These are phyloP conservation scores for Lepidiolamprologus cunningtoni DNA, from an alignment of 2,113 vertebrate genomes.

Conservation along the genomic window DNA sequence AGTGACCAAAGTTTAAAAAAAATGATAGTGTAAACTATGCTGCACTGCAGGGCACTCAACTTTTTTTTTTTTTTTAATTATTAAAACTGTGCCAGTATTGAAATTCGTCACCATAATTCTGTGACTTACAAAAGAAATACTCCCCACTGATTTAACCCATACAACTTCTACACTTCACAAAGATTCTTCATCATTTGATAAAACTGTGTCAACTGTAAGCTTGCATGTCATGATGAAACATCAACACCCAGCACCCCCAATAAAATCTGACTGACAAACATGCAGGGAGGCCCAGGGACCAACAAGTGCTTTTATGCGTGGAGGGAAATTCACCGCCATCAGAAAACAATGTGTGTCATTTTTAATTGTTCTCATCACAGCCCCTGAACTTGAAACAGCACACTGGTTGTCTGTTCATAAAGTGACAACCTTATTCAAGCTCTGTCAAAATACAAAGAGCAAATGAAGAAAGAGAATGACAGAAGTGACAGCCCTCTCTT, in stretches of 20 bases:
- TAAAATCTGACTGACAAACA: background rate
- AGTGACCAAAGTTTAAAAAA: background rate
- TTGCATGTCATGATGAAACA: background rate
- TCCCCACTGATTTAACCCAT: background rate
- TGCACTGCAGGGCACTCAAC: background rate
- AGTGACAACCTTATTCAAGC: constrained; percentile 30
- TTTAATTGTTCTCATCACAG: constrained; percentile 28
- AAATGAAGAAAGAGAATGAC: constrained; percentile 22
- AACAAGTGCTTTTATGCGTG: background rate
- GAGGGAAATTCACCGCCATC: constrained; percentile 11
- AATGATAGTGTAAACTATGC: background rate
- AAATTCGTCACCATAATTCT: background rate
- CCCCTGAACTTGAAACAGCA: constrained; percentile 18
- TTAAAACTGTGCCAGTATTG: background rate
- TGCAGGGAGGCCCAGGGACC: background rate
- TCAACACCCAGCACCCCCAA: background rate
- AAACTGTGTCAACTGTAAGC: constrained; percentile 3
- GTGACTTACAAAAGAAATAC: background rate
- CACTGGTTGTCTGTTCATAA: constrained; percentile 9
- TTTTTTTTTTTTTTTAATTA: background rate
- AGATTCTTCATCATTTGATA: background rate
- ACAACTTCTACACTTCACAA: background rate
- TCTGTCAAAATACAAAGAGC: constrained; percentile 35
- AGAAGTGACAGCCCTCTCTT: constrained; percentile 5
- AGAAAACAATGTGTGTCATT: constrained; percentile 32